phyloP scores from a whole-genome alignment of 2,888 invertebrate genomes.

The Unio pictorum region DNA sequence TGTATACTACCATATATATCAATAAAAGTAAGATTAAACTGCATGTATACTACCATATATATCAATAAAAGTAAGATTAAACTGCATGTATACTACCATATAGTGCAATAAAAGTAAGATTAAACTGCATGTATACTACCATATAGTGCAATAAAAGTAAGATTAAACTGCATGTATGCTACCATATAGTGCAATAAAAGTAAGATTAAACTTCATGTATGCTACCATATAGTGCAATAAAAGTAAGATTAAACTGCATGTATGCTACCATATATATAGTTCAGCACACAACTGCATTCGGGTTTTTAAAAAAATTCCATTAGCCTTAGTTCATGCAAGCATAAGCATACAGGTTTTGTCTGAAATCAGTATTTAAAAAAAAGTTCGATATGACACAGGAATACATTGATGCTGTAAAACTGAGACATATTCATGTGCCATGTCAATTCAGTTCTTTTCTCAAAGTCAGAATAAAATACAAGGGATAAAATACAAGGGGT shows the following conservation, averaged over 20 bases:
- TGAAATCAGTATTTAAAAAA: too few relatives aligned
- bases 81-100: background rate
- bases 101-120: slow-evolving; percentile 64
- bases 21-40: too few relatives aligned
- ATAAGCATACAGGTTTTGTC: too few relatives aligned
- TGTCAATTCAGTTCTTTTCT: too few relatives aligned
- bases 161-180: background rate
- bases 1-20: too few relatives aligned
- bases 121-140: background rate
- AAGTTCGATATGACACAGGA: too few relatives aligned
- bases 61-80: background rate
- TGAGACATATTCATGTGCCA: too few relatives aligned
- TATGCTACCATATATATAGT: background rate
- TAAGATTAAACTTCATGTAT: slow-evolving; percentile 18
- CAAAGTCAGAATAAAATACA: too few relatives aligned
- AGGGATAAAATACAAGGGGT: too few relatives aligned
- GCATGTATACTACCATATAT: too few relatives aligned
- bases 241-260: slow-evolving; percentile 44
- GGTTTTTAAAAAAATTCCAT: too few relatives aligned
- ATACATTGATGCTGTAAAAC: too few relatives aligned
- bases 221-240: slow-evolving; percentile 48
- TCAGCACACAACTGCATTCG: background rate
- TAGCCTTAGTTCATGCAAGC: background rate
- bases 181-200: slow-evolving; percentile 59
- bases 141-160: slow-evolving; percentile 62